phyloP scores from a whole-genome alignment of 2,888 invertebrate species.

The Leptinotarsa juncta region DNA sequence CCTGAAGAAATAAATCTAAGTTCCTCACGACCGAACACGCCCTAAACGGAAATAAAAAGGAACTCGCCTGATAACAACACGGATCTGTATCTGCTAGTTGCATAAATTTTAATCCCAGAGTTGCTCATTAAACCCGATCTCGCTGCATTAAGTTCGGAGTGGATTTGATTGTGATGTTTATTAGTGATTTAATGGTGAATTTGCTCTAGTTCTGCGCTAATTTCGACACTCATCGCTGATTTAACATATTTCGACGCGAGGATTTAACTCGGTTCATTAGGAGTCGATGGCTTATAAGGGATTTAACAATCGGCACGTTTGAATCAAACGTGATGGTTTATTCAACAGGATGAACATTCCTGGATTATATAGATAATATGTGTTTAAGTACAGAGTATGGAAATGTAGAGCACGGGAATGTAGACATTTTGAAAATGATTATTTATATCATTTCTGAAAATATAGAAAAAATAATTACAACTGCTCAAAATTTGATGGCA shows the following conservation, averaged over 20 bases:
- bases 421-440: too few relatives aligned
- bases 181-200: constrained; percentile 43
- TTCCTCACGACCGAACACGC: constrained; percentile 50
- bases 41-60: constrained; percentile 51
- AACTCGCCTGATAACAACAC: constrained; percentile 40
- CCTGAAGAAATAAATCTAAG: constrained; percentile 58
- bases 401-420: too few relatives aligned
- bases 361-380: too few relatives aligned
- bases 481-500: too few relatives aligned
- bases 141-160: constrained; percentile 47
- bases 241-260: constrained; percentile 10
- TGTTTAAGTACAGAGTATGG: too few relatives aligned
- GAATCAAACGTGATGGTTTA: not conserved
- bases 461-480: too few relatives aligned
- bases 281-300: not conserved
- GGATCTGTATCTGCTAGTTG: constrained; percentile 41
- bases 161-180: constrained; percentile 52
- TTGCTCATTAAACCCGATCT: constrained; percentile 49
- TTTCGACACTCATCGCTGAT: constrained; percentile 33
- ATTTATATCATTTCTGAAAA: too few relatives aligned
- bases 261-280: constrained; percentile 15
- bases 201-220: constrained; percentile 26
- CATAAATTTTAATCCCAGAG: constrained; percentile 52
- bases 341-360: not conserved
- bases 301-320: constrained; percentile 6